phyloP scores from a whole-genome alignment of 2,797 vertebrate species.

The Peromyscus aztecus region DNA sequence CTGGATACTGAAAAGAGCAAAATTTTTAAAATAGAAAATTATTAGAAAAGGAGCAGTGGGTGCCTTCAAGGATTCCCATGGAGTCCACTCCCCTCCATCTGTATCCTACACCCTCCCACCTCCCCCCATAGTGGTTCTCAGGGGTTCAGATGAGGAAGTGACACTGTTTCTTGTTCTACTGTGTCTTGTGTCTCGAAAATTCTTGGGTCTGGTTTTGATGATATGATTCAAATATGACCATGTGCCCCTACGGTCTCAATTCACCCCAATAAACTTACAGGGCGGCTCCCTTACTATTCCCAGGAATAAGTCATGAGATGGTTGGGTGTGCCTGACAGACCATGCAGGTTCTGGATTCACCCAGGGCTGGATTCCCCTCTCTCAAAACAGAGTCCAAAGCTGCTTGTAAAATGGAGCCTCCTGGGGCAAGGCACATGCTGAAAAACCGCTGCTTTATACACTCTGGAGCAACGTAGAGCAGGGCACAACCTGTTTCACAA shows the following conservation, averaged over 20 bases:
- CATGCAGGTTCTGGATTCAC: background rate
- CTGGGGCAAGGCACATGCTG: background rate
- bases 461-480: background rate
- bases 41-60: background rate
- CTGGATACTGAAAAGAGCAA: background rate
- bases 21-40: background rate
- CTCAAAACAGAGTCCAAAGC: background rate
- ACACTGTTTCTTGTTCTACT: background rate
- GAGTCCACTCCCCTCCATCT: background rate
- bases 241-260: no score
- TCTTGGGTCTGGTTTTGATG: background rate
- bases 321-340: background rate
- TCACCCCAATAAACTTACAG: background rate
- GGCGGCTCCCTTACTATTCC: background rate
- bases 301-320: background rate
- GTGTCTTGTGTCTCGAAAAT: background rate
- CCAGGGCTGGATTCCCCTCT: background rate
- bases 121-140: background rate
- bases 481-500: background rate
- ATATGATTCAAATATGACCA: background rate
- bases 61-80: background rate
- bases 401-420: background rate
- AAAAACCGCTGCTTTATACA: background rate
- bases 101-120: no score
- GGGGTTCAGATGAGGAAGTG: no score